Evolutionary conservation across 2,113 vertebrate species (phyloP).

Genomic region (Mastomys natalensis): DNA sequence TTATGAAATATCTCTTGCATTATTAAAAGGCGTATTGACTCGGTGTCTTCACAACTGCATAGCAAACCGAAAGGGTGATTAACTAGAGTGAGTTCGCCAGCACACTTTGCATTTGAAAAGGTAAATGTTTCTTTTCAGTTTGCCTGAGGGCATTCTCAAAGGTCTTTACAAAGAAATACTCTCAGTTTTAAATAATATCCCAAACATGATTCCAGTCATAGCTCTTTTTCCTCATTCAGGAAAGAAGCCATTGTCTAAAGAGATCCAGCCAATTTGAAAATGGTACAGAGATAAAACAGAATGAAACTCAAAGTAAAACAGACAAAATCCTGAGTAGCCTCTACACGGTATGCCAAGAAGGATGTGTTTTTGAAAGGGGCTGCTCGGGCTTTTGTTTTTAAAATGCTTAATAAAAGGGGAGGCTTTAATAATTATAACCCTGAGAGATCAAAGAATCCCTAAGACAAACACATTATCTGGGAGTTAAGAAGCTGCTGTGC

Average conservation of each 20-base stretch:
- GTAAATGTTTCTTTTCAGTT: not conserved
- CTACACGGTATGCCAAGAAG: not conserved
- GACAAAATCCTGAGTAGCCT: not conserved
- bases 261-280: conserved; percentile 40
- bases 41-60: conserved; percentile 36
- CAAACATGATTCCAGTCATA: not conserved
- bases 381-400: conserved; percentile 25
- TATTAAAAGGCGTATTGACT: conserved; percentile 63
- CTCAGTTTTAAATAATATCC: conserved; percentile 39
- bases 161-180: conserved; percentile 57
- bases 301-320: not conserved
- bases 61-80: conserved; percentile 74
- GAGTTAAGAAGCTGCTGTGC: not conserved
- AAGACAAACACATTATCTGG: not conserved
- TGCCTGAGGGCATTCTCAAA: conserved; percentile 71
- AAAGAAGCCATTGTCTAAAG: conserved; percentile 51
- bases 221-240: not conserved
- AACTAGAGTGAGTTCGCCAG: conserved; percentile 71
- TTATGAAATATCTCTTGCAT: conserved; percentile 55
- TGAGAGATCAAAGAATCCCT: conserved; percentile 43
- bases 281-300: conserved; percentile 46
- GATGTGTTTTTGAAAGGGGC: not conserved
- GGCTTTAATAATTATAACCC: conserved; percentile 38
- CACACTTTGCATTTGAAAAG: conserved; percentile 80
- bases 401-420: not conserved